These are phyloP conservation scores for Probaryconus sp. DNA, from an alignment of 1,140 invertebrate genomes.

Conservation along the genomic window DNA sequence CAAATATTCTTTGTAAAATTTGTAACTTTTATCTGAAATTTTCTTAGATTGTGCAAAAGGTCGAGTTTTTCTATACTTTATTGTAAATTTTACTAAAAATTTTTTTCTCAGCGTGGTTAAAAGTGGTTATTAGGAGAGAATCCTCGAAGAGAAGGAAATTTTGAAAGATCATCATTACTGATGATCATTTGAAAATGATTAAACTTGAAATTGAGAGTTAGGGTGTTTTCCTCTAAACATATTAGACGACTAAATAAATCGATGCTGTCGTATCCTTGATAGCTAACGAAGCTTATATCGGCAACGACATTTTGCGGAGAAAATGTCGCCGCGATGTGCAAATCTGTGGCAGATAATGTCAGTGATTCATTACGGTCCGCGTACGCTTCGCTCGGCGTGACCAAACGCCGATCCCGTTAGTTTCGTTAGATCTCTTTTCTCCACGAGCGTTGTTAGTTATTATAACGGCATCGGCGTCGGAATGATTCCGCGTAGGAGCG, in stretches of 20 bases:
- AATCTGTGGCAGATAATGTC: slow-evolving; percentile 52
- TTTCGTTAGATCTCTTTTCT: slow-evolving; percentile 63
- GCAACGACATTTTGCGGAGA: slow-evolving; percentile 7
- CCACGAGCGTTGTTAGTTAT: slow-evolving; percentile 48
- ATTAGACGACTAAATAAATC: neutral
- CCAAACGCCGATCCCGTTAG: slow-evolving; percentile 59
- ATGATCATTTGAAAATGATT: too few relatives aligned
- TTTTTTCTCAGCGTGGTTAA: too few relatives aligned
- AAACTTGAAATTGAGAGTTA: too few relatives aligned
- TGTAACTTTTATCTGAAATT: too few relatives aligned
- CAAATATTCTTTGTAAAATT: too few relatives aligned
- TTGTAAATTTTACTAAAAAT: too few relatives aligned
- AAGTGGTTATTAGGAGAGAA: too few relatives aligned
- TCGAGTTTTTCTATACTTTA: too few relatives aligned
- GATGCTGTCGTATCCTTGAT: neutral
- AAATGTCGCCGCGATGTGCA: slow-evolving; percentile 38
- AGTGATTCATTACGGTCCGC: slow-evolving; percentile 57
- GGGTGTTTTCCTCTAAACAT: neutral
- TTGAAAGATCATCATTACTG: too few relatives aligned
- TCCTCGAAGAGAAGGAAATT: too few relatives aligned
- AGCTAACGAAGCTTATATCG: neutral
- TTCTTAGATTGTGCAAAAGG: too few relatives aligned
- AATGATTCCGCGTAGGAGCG: slow-evolving; percentile 52
- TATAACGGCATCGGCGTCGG: slow-evolving; percentile 59
- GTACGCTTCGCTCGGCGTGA: slow-evolving; percentile 58